Evolutionary conservation across 1,140 invertebrate genomes (phyloP), one percentile per base, ranked within the genome.

Genomic region (Drosophila obscura): DNA sequence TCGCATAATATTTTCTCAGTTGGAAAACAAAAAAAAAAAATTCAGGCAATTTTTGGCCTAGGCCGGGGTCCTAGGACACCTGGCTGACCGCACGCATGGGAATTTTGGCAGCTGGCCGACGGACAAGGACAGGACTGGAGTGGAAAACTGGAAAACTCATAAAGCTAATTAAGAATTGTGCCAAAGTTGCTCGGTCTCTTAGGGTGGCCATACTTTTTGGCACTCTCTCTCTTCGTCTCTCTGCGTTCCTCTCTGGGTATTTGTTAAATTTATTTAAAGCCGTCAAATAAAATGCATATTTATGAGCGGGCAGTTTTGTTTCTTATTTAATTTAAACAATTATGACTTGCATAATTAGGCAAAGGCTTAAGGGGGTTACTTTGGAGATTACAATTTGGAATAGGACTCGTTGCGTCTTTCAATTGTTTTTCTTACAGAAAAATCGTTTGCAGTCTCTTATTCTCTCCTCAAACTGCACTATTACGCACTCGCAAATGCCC

Each of bases 121-220:
- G 35, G 35, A 39, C 35, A 13, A 2, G 31, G 31, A 35, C 31
- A 35, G 31, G 9, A 35, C 31, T 19, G 2, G 9, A 35, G 22
- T 9, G 31, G 35, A 39, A 39, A 11, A 11, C 35, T 51, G 35
- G 50, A 55, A 77, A 88, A 83, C 84, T 89, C 79, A 88, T 83
- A 89, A 88, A 87, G 72, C 84, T 88, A 89, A 88, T 88, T 88
- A 89, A 89, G 84, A 89, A 88, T 77, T 88, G 69, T 84, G 69
- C 68, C 76, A 83, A 88, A 88, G 73, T 83, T 80, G 49, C 45
- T 48, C 50, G 35, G 35, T 13, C 9, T 48, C 46, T 45, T 11
- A 46, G 43, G 16, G 15, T 35, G 57, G 55, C 58, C 58, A 57
- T 57, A 61, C 56, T 69, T 67, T 67, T 59, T 48, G 31, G 39